Conservation (phyloP, 2,797 vertebrate species). For the Lacerta viridis region DNA sequence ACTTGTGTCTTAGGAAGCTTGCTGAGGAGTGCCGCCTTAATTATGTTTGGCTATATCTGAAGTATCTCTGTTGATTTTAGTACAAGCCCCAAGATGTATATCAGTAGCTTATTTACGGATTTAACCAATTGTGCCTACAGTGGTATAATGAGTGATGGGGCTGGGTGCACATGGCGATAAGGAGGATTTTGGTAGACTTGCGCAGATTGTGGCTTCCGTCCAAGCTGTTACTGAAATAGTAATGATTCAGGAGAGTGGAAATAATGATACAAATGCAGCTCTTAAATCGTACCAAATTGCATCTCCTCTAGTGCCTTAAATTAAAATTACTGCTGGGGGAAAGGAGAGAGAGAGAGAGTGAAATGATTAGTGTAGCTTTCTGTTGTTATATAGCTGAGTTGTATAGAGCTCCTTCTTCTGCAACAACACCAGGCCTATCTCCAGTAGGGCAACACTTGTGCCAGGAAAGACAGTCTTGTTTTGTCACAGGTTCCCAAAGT, state of each 20-base stretch:
- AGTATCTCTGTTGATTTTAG: neutral
- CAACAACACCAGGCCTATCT: slow-evolving; percentile 21
- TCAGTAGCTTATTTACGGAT: neutral
- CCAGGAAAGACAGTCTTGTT: neutral
- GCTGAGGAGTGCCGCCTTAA: neutral
- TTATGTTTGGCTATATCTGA: neutral
- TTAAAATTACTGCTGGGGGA: slow-evolving; percentile 16
- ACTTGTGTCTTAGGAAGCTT: neutral
- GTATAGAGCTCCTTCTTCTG: neutral
- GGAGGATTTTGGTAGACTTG: slow-evolving; percentile 27
- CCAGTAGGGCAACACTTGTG: neutral
- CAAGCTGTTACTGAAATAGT: slow-evolving; percentile 34
- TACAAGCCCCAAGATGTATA: neutral
- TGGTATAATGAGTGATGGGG: slow-evolving; percentile 33
- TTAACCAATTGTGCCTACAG: slow-evolving; percentile 1
- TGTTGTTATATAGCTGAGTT: neutral
- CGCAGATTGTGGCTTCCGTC: slow-evolving; percentile 41
- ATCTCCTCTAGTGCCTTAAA: slow-evolving; percentile 47
- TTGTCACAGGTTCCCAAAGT: neutral
- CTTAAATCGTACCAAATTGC: slow-evolving; percentile 30
- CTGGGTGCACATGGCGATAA: neutral
- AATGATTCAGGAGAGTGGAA: slow-evolving; percentile 36
- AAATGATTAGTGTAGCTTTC: slow-evolving; percentile 4
- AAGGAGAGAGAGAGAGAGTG: neutral
- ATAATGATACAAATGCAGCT: slow-evolving; percentile 35